phyloP scores from a whole-genome alignment of 2,888 invertebrate genomes.

The Tupiocoris notatus region DNA sequence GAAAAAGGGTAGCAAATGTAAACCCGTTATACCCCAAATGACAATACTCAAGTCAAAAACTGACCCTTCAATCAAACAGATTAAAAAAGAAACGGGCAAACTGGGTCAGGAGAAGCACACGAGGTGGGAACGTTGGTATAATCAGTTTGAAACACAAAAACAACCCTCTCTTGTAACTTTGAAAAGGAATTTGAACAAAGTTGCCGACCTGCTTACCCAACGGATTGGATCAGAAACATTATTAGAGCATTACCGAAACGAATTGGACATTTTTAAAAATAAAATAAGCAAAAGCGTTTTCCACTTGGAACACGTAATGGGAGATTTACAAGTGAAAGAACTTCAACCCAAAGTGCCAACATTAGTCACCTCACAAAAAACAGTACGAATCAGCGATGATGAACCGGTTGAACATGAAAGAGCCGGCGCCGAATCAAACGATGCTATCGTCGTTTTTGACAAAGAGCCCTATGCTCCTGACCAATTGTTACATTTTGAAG shows the following conservation, averaged over 20 bases:
- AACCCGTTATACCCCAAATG: conserved; percentile 8
- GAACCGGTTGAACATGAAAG: not conserved
- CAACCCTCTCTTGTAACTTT: too few species aligned
- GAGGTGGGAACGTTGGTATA: conserved; percentile 16
- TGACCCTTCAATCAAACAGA: conserved; percentile 1
- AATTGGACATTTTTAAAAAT: conserved; percentile 9
- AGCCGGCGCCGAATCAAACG: not conserved
- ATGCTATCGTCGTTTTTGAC: conserved; percentile 3
- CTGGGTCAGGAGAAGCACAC: conserved; percentile 5
- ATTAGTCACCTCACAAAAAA: not conserved
- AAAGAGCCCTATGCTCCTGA: not conserved
- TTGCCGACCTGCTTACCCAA: not conserved
- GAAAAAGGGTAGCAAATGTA: not conserved
- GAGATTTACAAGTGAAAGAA: conserved; percentile 6
- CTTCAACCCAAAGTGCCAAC: not conserved
- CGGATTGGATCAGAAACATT: not conserved
- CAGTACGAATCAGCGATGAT: not conserved
- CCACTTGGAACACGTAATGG: conserved; percentile 1
- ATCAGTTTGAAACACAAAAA: conserved; percentile 2
- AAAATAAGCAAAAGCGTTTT: not conserved
- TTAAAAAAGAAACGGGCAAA: conserved; percentile 8
- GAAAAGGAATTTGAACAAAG: not conserved
- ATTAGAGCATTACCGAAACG: not conserved
- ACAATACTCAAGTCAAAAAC: not conserved
- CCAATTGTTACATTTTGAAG: conserved; percentile 4